Evolutionary conservation across 2,113 vertebrate genomes (phyloP), one percentile per base, ranked within the genome.

Genomic region (Otocyon megalotis): DNA sequence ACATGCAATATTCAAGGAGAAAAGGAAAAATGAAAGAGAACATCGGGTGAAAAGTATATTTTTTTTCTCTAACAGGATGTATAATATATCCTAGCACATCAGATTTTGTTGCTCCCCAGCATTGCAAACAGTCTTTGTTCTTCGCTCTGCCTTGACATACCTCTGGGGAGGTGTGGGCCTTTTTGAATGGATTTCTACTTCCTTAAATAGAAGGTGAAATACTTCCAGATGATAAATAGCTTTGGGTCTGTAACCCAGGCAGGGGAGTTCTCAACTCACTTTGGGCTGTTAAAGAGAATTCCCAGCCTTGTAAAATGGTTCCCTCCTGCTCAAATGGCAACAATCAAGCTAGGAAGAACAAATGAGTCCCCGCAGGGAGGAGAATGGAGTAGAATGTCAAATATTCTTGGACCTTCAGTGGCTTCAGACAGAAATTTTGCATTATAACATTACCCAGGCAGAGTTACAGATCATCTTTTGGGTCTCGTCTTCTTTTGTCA

Each of bases 211-310:
- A 88, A 90, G 79, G 81, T 81, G 56, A 97, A 88, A 65, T 95
- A 79, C 90, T 96, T 98, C 84, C 92, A 91, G 48, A 90, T 94
- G 93, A 97, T 94, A 97, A 97, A 97, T 95, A 96, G 89, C 63
- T 95, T 58, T 95, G 80, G 56, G 91, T 93, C 85, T 96, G 50
- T 92, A 90, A 88, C n/a, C 17, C 6, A 84, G 63, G 1, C 65
- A n/a, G 32, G 77, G 92, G 94, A 97, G 19, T 90, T 88, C 69
- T 96, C 72, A 65, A 30, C 65, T 63, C 76, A 82, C 71, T 48
- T 3, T 53, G 62, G 84, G 17, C 80, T 87, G 76, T 94, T 97
- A 82, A 71, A 87, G n/a, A 65, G 17, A 95, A 95, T 97, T 77
- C 79, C 35, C 67, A 95, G 60, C 30, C 60, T 96, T 85, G 69